These are phyloP conservation scores for Silurus asotus DNA, from an alignment of 2,113 vertebrate species.

Conservation along the genomic window DNA sequence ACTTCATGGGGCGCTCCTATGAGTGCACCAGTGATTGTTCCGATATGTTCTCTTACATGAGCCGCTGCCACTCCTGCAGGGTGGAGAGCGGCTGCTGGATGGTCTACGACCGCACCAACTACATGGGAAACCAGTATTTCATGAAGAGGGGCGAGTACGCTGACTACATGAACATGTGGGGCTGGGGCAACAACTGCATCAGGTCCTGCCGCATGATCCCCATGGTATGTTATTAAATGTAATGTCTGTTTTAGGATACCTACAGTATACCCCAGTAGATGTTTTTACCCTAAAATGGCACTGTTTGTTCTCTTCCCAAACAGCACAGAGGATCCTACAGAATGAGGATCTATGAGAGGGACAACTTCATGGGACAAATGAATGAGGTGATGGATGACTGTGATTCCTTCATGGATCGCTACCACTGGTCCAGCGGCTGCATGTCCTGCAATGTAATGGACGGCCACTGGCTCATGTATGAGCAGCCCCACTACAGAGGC, in stretches of 20 bases:
- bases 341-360: too few species aligned
- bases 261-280: background rate
- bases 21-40: constrained; percentile 36
- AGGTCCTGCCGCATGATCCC: constrained; percentile 29
- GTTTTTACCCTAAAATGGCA: background rate
- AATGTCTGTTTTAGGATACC: background rate
- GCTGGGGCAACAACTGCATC: constrained; percentile 24
- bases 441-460: constrained; percentile 65
- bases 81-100: constrained; percentile 59
- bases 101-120: constrained; percentile 50
- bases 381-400: background rate
- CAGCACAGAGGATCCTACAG: constrained; percentile 12
- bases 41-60: constrained; percentile 33
- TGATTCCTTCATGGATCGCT: background rate
- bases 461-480: constrained; percentile 63
- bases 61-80: constrained; percentile 55
- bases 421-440: constrained; percentile 44
- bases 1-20: constrained; percentile 39
- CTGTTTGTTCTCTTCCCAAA: background rate
- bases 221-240: constrained; percentile 22
- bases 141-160: constrained; percentile 54
- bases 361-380: constrained; percentile 59
- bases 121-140: constrained; percentile 51
- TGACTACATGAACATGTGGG: constrained; percentile 55
- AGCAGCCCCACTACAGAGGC: constrained; percentile 59